Evolutionary conservation across 2,888 invertebrate genomes (phyloP), one percentile per base, ranked within the genome.

Genomic region (Drosophila acutilabella): DNA sequence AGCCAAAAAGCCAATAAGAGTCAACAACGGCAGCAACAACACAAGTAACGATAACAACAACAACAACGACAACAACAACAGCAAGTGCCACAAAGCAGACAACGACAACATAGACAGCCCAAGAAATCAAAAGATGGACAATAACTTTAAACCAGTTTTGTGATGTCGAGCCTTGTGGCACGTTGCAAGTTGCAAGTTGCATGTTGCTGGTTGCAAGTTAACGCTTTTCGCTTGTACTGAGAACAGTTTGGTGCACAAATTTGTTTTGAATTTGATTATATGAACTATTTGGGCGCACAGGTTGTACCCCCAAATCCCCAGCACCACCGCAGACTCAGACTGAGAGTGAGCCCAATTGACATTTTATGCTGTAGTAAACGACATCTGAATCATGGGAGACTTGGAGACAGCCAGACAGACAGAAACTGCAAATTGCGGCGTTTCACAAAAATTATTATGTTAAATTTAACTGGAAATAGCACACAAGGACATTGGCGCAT

Each of bases 51-150:
- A 42, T 74, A 80, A 60, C 75, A 78, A 16, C 59, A 64, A 50
- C 65, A 56, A 36, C 45, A 42, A 26, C 47, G 65, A 30, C 69
- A 61, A 54, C 72, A 62, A 42, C 77, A 80, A 64, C 75, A 78
- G 65, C 74, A 68, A 68, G 81, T 79, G 81, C 79, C 81, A 72
- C 75, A 78, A 58, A 78, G 71, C 74, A 69, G 64, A 74, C 81
- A 81, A 54, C 78, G 74, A 64, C 80, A 80, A 42, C 61, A 57
- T 72, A 78, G 82, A 82, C 82, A 82, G 86, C 78, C 78, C 80
- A 84, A 84, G 85, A 84, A 79, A 69, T 81, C 88, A 87, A 89
- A 85, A 89, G 88, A 89, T 89, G 89, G 89, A 85, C 89, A 89
- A 85, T 89, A 87, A 81, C 83, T 85, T 81, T 81, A 85, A 85